Conservation (phyloP, 2,113 vertebrate genomes). For the Isichthys henryi region DNA sequence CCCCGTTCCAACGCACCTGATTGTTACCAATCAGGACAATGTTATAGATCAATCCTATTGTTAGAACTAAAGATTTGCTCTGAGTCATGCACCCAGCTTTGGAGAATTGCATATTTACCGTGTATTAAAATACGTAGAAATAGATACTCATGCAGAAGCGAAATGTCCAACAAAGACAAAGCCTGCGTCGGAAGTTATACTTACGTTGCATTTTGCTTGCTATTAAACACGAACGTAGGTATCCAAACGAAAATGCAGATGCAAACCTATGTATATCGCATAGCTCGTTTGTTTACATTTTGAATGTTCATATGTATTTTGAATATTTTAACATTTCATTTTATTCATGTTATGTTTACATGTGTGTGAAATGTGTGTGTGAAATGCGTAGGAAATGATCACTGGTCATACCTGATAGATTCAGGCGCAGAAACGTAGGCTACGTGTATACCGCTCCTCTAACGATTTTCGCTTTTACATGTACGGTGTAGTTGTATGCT, state of each 20-base stretch:
- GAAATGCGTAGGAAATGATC: not conserved
- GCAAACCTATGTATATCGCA: not conserved
- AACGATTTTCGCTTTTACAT: not conserved
- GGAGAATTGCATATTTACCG: not conserved
- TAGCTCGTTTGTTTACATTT: not conserved
- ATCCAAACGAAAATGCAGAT: not conserved
- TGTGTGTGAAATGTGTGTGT: not conserved
- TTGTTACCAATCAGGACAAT: not conserved
- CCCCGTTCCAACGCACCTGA: not conserved
- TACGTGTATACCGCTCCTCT: not conserved
- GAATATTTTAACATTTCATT: not conserved
- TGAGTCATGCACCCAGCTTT: not conserved
- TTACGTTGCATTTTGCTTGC: not conserved
- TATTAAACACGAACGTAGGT: not conserved
- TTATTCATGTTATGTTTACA: not conserved
- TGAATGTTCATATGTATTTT: not conserved
- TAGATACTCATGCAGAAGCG: not conserved
- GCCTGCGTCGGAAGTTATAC: not conserved
- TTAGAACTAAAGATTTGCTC: not conserved
- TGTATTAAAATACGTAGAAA: not conserved
- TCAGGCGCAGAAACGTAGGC: not conserved
- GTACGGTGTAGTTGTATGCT: not conserved
- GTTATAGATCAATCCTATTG: not conserved
- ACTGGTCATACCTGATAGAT: not conserved
- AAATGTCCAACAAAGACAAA: not conserved